Conservation (phyloP, 2,797 vertebrate genomes). For the Melanotaenia pygmaea region DNA sequence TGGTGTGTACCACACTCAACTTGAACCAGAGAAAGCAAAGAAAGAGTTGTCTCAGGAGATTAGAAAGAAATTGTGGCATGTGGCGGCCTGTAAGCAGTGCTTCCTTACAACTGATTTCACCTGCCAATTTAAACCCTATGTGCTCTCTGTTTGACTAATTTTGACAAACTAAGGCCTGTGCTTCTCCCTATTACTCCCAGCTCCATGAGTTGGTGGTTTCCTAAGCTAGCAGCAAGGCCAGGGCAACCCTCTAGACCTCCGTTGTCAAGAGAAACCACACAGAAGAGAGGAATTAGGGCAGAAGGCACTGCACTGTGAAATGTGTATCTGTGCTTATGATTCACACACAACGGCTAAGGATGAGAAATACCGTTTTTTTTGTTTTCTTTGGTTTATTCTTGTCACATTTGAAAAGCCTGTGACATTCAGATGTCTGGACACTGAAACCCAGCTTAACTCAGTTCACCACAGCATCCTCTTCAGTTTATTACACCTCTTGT, state of each 20-base stretch:
- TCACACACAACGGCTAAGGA: slow-evolving; percentile 24
- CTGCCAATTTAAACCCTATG: slow-evolving; percentile 33
- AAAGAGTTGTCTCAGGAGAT: no score
- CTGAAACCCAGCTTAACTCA: slow-evolving; percentile 17
- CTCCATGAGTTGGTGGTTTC: slow-evolving; percentile 34
- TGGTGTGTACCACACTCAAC: no score
- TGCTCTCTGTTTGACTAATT: neutral
- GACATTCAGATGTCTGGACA: slow-evolving; percentile 41
- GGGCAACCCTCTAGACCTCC: slow-evolving; percentile 51
- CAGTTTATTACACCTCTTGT: neutral
- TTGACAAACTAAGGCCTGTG: slow-evolving; percentile 25
- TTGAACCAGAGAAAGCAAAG: no score
- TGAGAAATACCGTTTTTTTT: slow-evolving; percentile 10
- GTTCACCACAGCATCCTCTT: neutral
- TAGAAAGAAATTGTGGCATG: no score
- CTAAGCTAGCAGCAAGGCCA: slow-evolving; percentile 43
- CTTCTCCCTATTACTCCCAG: slow-evolving; percentile 22
- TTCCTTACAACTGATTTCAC: slow-evolving; percentile 40
- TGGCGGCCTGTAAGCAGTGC: neutral
- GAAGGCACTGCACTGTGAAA: slow-evolving; percentile 46
- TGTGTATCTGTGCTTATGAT: slow-evolving; percentile 34
- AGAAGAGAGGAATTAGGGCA: slow-evolving; percentile 51
- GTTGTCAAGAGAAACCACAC: slow-evolving; percentile 55
- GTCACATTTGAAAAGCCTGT: slow-evolving; percentile 43
- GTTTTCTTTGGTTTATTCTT: neutral